phyloP scores from a whole-genome alignment of 2,113 vertebrate genomes.

The Shinisaurus crocodilurus region DNA sequence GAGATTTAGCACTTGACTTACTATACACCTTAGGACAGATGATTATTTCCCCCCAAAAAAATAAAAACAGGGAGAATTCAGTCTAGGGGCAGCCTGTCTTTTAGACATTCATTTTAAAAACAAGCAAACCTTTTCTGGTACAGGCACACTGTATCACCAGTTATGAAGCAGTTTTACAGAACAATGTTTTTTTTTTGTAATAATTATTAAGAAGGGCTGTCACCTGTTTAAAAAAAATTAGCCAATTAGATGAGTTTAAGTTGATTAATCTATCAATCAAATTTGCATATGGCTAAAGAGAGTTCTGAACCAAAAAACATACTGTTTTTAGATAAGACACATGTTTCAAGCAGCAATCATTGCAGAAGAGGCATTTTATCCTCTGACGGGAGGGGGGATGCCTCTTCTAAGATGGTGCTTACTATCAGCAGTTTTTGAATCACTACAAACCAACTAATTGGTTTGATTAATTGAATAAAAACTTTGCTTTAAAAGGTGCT shows the following conservation, averaged over 20 bases:
- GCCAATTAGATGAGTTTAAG: neutral
- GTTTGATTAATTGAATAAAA: too few relatives aligned
- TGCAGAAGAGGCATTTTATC: neutral
- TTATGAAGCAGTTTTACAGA: neutral
- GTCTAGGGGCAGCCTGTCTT: neutral
- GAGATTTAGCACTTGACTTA: neutral
- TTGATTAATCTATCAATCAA: neutral
- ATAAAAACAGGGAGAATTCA: neutral
- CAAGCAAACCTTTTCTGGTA: neutral
- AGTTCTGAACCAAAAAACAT: neutral
- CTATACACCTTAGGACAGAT: neutral
- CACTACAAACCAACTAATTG: too few relatives aligned
- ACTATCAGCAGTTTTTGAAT: neutral
- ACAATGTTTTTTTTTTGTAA: neutral
- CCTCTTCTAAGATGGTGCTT: neutral
- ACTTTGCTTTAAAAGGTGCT: too few relatives aligned
- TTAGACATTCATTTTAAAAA: neutral
- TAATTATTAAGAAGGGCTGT: neutral
- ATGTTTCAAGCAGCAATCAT: neutral
- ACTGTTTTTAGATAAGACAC: neutral
- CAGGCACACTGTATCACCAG: neutral
- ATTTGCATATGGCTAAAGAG: neutral
- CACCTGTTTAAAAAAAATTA: neutral
- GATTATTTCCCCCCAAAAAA: too few relatives aligned
- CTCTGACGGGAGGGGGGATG: neutral